These are phyloP conservation scores for Hydrotaea cyrtoneurina DNA, from an alignment of 2,888 invertebrate species.

Conservation along the genomic window DNA sequence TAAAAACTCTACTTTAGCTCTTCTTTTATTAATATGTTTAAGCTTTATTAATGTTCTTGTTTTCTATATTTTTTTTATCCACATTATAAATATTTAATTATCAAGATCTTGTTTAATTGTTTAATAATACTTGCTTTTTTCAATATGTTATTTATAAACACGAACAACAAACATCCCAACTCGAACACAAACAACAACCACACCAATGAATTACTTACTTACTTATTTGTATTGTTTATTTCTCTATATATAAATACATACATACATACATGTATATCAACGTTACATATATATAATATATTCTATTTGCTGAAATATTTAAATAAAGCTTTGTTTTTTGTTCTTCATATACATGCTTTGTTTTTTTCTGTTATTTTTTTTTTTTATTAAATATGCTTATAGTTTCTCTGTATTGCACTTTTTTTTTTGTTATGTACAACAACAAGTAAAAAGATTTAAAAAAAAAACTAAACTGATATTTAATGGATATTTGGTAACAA, in stretches of 20 bases:
- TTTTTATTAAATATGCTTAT: conserved; percentile 12
- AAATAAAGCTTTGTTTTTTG: conserved; percentile 78
- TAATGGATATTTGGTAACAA: background rate
- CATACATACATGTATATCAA: conserved; percentile 53
- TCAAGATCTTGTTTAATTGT: conserved; percentile 51
- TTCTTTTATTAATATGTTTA: conserved; percentile 40
- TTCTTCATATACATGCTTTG: conserved; percentile 69
- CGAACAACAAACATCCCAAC: no score
- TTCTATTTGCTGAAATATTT: conserved; percentile 64
- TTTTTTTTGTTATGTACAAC: no score
- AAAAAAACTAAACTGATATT: background rate
- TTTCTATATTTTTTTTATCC: conserved; percentile 15
- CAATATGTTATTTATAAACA: conserved; percentile 55
- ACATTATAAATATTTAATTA: conserved; percentile 41
- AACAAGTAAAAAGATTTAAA: background rate
- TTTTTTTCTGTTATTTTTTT: conserved; percentile 40
- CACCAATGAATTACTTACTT: conserved; percentile 45
- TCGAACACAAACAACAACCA: background rate
- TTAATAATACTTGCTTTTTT: conserved; percentile 44
- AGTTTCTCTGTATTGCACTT: no score
- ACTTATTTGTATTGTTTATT: conserved; percentile 56
- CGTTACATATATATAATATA: conserved; percentile 63
- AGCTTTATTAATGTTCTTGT: conserved; percentile 23
- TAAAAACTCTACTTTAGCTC: background rate
- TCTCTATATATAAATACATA: conserved; percentile 21